A percentile compares a stretch with the other conserved stretches of the same genome.
Conservation (phyloP, 2,888 invertebrate species). For the Agrotis clavis region DNA sequence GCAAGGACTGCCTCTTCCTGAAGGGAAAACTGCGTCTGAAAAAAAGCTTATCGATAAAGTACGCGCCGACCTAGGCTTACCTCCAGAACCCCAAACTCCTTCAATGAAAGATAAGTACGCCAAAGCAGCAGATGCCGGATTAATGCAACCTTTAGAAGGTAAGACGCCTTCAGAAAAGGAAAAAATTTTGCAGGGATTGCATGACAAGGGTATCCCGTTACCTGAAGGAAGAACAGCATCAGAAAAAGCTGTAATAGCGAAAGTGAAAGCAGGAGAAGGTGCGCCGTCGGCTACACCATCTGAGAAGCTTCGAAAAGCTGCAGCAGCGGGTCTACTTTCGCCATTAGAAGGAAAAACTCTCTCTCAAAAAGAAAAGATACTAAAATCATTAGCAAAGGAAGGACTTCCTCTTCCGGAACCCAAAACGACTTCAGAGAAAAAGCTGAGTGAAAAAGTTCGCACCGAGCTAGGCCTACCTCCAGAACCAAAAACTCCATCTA, state of each 20-base stretch:
- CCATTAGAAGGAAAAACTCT: constrained; percentile 33
- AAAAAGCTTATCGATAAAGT: constrained; percentile 3
- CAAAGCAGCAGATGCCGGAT: not conserved
- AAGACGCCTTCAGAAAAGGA: constrained; percentile 5
- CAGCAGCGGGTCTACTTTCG: not conserved
- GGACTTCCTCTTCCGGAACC: constrained; percentile 46
- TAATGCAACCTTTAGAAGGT: constrained; percentile 1
- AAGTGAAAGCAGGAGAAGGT: constrained; percentile 26
- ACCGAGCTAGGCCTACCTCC: constrained; percentile 45
- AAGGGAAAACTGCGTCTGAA: constrained; percentile 6
- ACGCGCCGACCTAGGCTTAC: constrained; percentile 10
- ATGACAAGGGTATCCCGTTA: not conserved
- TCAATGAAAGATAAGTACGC: constrained; percentile 7
- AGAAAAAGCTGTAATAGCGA: constrained; percentile 23
- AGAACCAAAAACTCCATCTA: constrained; percentile 18
- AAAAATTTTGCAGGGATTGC: constrained; percentile 3
- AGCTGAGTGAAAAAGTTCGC: constrained; percentile 32
- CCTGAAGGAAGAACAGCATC: constrained; percentile 16
- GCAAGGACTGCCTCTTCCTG: constrained; percentile 9
- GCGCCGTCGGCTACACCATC: constrained; percentile 7
- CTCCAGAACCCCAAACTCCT: not conserved
- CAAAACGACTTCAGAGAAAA: constrained; percentile 38
- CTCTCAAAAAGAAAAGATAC: constrained; percentile 43
- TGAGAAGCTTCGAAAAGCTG: constrained; percentile 6
- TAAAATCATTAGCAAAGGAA: constrained; percentile 37